A percentile compares a stretch with the other conserved stretches of the same genome.
Conservation (phyloP, 2,888 invertebrate genomes). For the Ectropis crepuscularia region DNA sequence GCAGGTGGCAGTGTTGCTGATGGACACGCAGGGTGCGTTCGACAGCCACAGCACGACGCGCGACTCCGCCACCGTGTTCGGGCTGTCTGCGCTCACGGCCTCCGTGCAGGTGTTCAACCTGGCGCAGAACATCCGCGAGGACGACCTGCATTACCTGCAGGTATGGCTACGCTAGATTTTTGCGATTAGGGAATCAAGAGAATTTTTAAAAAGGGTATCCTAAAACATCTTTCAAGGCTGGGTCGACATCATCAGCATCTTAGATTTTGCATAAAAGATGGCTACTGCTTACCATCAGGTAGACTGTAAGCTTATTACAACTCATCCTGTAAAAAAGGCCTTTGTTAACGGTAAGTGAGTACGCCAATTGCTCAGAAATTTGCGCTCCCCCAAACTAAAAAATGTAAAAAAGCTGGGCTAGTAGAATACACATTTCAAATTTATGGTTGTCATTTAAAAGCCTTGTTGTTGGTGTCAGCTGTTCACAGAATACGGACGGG, state of each 20-base stretch:
- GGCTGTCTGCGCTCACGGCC: slow-evolving; percentile 94
- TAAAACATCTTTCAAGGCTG: no score
- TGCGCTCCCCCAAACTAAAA: not conserved
- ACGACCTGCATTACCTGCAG: slow-evolving; percentile 95
- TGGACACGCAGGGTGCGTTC: slow-evolving; percentile 96
- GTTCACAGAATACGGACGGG: slow-evolving; percentile 94
- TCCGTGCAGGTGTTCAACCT: slow-evolving; percentile 93
- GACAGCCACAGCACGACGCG: slow-evolving; percentile 97
- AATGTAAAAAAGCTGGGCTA: no score
- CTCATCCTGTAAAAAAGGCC: no score
- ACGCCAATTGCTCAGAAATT: not conserved
- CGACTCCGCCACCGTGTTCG: slow-evolving; percentile 90
- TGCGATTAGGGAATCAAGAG: not conserved
- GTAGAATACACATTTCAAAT: not conserved
- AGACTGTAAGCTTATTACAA: no score
- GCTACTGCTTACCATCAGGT: no score
- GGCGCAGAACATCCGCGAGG: slow-evolving; percentile 96
- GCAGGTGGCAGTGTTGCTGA: slow-evolving; percentile 90
- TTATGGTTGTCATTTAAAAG: not conserved
- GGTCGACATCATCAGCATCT: no score
- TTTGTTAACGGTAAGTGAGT: no score
- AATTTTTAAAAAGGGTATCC: no score
- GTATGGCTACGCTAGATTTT: slow-evolving; percentile 51
- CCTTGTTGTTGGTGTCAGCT: slow-evolving; percentile 73
- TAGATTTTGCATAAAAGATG: no score